phyloP scores from a whole-genome alignment of 2,888 invertebrate genomes.

The Pseudanteris insignis region DNA sequence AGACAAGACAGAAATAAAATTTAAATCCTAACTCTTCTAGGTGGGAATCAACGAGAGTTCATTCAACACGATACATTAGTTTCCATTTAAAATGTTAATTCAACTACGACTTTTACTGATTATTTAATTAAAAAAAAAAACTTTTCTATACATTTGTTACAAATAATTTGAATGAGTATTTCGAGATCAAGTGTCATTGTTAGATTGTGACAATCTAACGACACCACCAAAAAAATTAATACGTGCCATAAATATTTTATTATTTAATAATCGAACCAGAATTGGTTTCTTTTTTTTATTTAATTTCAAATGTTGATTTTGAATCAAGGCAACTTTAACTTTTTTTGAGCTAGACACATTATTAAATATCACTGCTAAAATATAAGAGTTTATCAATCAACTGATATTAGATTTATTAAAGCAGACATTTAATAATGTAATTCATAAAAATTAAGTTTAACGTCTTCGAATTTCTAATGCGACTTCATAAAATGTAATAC shows the following conservation, averaged over 20 bases:
- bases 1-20: constrained; percentile 25
- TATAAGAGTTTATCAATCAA: no score
- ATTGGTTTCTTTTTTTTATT: no score
- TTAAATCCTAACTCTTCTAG: constrained; percentile 33
- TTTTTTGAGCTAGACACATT: no score
- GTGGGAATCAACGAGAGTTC: constrained; percentile 30
- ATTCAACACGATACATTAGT: not conserved
- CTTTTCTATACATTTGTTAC: constrained; percentile 6
- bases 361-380: no score
- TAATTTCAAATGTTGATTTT: no score
- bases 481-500: constrained; percentile 11
- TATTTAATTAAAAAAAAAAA: constrained; percentile 9
- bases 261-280: no score
- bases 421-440: no score
- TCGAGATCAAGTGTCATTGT: constrained; percentile 33
- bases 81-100: constrained; percentile 12
- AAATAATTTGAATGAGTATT: constrained; percentile 29
- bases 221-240: constrained; percentile 27
- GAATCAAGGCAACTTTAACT: no score
- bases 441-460: no score
- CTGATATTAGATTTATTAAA: no score
- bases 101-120: constrained; percentile 9
- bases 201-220: constrained; percentile 2
- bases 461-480: no score
- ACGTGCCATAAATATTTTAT: no score